phyloP scores from a whole-genome alignment of 2,113 vertebrate genomes.

The Cyprinus carpio region DNA sequence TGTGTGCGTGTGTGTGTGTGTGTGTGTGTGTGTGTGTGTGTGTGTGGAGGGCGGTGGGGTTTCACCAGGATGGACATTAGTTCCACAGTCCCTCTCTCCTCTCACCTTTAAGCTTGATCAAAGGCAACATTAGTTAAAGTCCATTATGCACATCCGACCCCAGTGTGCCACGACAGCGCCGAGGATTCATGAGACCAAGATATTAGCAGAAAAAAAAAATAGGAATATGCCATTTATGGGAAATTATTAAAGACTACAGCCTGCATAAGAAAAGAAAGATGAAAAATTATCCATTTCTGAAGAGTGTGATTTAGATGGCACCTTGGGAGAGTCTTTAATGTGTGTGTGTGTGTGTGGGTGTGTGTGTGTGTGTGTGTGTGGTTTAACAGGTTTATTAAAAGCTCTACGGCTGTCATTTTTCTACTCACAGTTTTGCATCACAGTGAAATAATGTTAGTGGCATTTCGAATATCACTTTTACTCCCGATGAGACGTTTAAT shows the following conservation, averaged over 20 bases:
- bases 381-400: slow-evolving; percentile 75
- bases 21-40: slow-evolving; percentile 40
- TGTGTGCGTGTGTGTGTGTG: slow-evolving; percentile 7
- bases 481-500: slow-evolving; percentile 51
- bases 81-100: slow-evolving; percentile 63
- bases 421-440: slow-evolving; percentile 68
- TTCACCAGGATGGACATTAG: slow-evolving; percentile 75
- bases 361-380: slow-evolving; percentile 67
- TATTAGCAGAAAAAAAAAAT: slow-evolving; percentile 8
- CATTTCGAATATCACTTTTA: slow-evolving; percentile 55
- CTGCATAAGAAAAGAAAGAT: slow-evolving; percentile 49
- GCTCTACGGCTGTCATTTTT: slow-evolving; percentile 72
- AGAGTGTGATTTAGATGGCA: slow-evolving; percentile 59
- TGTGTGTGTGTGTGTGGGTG: neutral
- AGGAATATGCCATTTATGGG: slow-evolving; percentile 38
- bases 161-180: slow-evolving; percentile 54
- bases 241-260: slow-evolving; percentile 61
- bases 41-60: slow-evolving; percentile 53
- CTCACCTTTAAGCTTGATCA: slow-evolving; percentile 79
- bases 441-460: slow-evolving; percentile 66
- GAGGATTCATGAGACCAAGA: slow-evolving; percentile 58
- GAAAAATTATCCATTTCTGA: slow-evolving; percentile 50
- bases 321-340: slow-evolving; percentile 62
- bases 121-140: slow-evolving; percentile 77
- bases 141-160: slow-evolving; percentile 73